A percentile compares a stretch with the other conserved stretches of the same genome.
Conservation (phyloP, 2,888 invertebrate genomes). For the Philhelius pedissequus region DNA sequence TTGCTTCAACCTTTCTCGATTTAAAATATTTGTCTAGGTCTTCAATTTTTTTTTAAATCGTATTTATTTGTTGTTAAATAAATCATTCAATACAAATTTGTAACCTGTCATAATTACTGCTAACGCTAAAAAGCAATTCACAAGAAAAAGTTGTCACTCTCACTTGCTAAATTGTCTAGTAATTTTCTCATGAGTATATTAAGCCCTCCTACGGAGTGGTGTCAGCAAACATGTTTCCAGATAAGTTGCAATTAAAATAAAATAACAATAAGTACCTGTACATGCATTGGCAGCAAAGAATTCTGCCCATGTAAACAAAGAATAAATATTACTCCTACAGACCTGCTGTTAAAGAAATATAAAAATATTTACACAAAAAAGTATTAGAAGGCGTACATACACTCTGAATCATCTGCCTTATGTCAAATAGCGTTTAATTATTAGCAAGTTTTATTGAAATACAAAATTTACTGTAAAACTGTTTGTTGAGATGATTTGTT, state of each 20-base stretch:
- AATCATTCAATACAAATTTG: neutral
- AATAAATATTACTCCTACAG: neutral
- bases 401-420: neutral
- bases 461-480: no score
- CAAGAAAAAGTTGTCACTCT: neutral
- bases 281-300: neutral
- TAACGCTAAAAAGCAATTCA: neutral
- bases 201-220: neutral
- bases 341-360: neutral
- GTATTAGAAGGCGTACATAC: neutral
- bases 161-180: neutral
- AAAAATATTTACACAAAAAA: neutral
- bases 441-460: no score
- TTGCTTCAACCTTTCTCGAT: neutral
- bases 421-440: neutral
- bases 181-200: neutral
- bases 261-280: neutral
- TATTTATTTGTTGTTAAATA: no score
- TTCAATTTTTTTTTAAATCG: no score
- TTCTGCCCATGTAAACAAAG: neutral
- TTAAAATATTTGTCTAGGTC: neutral
- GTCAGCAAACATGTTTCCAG: neutral
- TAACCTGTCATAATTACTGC: neutral
- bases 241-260: neutral
- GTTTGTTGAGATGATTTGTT: no score